phyloP scores from a whole-genome alignment of 2,113 vertebrate genomes.

The Murina feae region DNA sequence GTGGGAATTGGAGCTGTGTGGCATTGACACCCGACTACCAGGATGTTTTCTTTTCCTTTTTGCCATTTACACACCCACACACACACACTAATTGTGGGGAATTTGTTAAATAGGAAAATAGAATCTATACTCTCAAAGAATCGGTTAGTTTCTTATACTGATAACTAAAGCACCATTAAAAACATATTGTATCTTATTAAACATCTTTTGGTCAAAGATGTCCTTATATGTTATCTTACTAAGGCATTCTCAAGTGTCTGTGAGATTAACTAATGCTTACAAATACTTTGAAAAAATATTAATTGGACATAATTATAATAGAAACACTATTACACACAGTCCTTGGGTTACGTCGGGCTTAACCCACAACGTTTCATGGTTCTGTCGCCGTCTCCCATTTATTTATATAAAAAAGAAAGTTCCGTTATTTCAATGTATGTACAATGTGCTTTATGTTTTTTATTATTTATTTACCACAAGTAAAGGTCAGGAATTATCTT shows the following conservation, averaged over 20 bases:
- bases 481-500: too few species aligned
- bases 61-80: neutral
- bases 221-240: neutral
- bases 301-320: neutral
- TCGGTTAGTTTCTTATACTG: neutral
- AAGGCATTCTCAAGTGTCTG: neutral
- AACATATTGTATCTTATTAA: neutral
- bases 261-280: neutral
- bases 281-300: neutral
- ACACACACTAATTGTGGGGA: too few species aligned
- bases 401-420: too few species aligned
- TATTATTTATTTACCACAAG: too few species aligned
- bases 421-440: too few species aligned
- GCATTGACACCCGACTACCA: neutral
- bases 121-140: neutral
- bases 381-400: too few species aligned
- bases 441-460: too few species aligned
- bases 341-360: too few species aligned
- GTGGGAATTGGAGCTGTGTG: neutral
- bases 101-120: neutral
- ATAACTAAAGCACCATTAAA: neutral
- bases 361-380: too few species aligned
- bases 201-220: neutral
- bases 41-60: neutral
- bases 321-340: neutral